Evolutionary conservation across 2,888 invertebrate genomes (phyloP).

Genomic region (Eupithecia vulgata): DNA sequence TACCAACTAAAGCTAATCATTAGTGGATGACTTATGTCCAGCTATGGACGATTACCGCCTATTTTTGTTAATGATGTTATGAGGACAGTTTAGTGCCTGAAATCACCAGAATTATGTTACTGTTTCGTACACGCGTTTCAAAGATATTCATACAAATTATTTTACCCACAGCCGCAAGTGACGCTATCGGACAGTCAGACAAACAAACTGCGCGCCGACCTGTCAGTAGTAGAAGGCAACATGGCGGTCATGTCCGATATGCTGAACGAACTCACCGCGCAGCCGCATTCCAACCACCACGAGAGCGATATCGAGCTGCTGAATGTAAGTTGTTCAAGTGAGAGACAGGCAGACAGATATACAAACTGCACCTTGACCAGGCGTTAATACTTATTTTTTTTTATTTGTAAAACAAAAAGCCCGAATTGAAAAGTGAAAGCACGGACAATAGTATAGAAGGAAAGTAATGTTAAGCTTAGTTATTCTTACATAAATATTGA

Average conservation of each 20-base stretch:
- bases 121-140: not conserved
- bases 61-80: too few species aligned
- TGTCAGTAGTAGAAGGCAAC: constrained; percentile 96
- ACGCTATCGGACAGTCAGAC: constrained; percentile 89
- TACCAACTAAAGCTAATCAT: too few species aligned
- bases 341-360: constrained; percentile 91
- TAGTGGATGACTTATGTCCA: too few species aligned
- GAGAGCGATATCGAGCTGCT: constrained; percentile 94
- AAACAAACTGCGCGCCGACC: constrained; percentile 94
- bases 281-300: constrained; percentile 93
- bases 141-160: not conserved
- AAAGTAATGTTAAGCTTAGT: too few species aligned
- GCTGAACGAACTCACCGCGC: constrained; percentile 95
- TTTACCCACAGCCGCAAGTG: constrained; percentile 51
- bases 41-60: too few species aligned
- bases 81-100: too few species aligned
- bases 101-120: not conserved
- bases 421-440: too few species aligned
- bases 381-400: constrained; percentile 88
- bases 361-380: constrained; percentile 95
- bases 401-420: too few species aligned
- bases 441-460: too few species aligned
- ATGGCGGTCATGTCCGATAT: constrained; percentile 98
- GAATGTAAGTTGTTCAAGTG: constrained; percentile 83
- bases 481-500: too few species aligned